These are phyloP conservation scores for Meteorus cinctellus DNA, from an alignment of 2,888 invertebrate genomes.

Conservation along the genomic window DNA sequence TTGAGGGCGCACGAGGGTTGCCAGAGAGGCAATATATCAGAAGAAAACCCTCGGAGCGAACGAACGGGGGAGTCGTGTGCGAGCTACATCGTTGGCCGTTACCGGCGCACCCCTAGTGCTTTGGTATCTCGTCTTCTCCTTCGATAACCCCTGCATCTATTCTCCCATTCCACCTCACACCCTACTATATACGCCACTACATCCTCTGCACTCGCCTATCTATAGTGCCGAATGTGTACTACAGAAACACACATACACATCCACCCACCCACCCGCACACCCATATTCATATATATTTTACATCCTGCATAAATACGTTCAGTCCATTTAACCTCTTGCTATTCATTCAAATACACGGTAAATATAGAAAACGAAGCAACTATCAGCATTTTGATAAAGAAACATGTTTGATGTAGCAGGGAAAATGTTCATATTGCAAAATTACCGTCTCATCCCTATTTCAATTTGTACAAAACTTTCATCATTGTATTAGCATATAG, in stretches of 20 bases:
- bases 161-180: background rate
- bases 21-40: slow-evolving; percentile 71
- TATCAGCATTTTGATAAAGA: too few relatives aligned
- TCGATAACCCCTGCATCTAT: slow-evolving; percentile 34
- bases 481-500: too few relatives aligned
- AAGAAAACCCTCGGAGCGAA: slow-evolving; percentile 51
- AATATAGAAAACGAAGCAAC: too few relatives aligned
- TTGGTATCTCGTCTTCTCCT: slow-evolving; percentile 16
- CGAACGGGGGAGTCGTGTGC: slow-evolving; percentile 43
- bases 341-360: background rate
- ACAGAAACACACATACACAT: background rate
- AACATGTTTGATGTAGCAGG: too few relatives aligned
- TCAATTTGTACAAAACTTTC: too few relatives aligned
- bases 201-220: background rate
- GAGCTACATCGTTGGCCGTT: slow-evolving; percentile 45
- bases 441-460: too few relatives aligned
- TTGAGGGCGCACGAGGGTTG: slow-evolving; percentile 70
- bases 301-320: too few relatives aligned
- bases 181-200: background rate
- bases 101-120: slow-evolving; percentile 42
- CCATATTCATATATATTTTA: background rate
- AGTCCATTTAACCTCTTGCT: background rate
- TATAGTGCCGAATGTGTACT: background rate
- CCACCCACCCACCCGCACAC: background rate
- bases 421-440: too few relatives aligned